Conservation (phyloP, 2,797 vertebrate genomes). For the Enteromius paludinosus region DNA sequence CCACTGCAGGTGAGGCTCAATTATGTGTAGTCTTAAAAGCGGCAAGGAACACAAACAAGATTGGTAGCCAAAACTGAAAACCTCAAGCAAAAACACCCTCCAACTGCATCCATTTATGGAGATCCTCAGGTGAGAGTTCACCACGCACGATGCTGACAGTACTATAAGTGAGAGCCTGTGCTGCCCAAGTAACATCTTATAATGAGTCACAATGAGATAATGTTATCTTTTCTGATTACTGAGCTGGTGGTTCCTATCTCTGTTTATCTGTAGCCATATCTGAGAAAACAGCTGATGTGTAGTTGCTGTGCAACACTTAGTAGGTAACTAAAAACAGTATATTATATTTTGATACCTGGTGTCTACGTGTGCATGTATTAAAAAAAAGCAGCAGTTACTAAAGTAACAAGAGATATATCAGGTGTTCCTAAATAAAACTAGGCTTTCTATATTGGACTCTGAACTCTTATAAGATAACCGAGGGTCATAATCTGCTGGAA, state of each 20-base stretch:
- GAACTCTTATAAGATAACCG: not conserved
- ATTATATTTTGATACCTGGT: not conserved
- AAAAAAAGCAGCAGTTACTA: not conserved
- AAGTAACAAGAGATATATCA: not conserved
- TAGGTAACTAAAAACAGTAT: slow-evolving; percentile 37
- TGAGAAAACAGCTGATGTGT: not conserved
- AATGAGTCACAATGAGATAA: slow-evolving; percentile 28
- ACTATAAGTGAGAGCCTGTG: not conserved
- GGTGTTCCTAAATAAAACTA: not conserved
- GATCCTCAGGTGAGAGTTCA: slow-evolving; percentile 31
- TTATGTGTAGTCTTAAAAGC: slow-evolving; percentile 45
- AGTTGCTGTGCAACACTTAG: slow-evolving; percentile 41
- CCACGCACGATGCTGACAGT: slow-evolving; percentile 6
- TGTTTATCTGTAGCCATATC: slow-evolving; percentile 39
- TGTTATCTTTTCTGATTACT: slow-evolving; percentile 20
- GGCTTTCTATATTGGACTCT: not conserved
- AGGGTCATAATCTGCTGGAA: slow-evolving; percentile 9
- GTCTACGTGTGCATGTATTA: not conserved
- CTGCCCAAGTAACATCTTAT: slow-evolving; percentile 3
- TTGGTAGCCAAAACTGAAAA: slow-evolving; percentile 23
- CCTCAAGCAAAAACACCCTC: not conserved
- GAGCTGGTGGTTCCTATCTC: not conserved
- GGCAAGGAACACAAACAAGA: slow-evolving; percentile 47
- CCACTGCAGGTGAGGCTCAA: slow-evolving; percentile 58
- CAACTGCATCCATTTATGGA: not conserved